A percentile compares a stretch with the other conserved stretches of the same genome.
Conservation (phyloP, 2,797 vertebrate genomes). For the Thamnophis elegans region DNA sequence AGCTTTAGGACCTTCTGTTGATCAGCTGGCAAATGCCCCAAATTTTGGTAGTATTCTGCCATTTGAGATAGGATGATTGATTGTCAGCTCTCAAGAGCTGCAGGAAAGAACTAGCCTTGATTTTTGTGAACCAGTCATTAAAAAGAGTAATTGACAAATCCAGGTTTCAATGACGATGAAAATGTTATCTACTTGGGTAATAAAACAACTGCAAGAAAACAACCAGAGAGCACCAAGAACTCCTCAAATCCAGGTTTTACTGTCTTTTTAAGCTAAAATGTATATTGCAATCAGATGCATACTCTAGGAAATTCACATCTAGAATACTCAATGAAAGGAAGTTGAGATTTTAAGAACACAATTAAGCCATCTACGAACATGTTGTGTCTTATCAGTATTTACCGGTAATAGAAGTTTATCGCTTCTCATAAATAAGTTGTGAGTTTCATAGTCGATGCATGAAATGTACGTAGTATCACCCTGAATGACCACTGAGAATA, state of each 20-base stretch:
- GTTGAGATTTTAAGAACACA: neutral
- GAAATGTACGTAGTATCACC: neutral
- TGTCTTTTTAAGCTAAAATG: neutral
- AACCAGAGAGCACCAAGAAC: neutral
- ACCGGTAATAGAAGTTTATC: neutral
- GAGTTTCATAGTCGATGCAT: neutral
- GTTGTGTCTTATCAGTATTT: neutral
- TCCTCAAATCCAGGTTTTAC: neutral
- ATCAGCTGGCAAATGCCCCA: neutral
- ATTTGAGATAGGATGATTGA: neutral
- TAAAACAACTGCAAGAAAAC: neutral
- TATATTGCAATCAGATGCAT: neutral
- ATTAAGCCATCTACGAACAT: neutral
- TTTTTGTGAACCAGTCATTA: neutral
- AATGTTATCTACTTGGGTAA: neutral
- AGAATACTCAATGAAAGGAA: neutral
- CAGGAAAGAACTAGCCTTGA: neutral
- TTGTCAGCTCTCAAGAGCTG: neutral
- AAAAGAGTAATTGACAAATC: neutral
- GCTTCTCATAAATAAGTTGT: neutral
- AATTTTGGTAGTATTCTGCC: neutral
- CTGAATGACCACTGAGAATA: neutral
- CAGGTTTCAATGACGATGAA: neutral
- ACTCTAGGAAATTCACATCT: neutral
- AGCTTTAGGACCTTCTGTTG: neutral